A percentile compares a stretch with the other conserved stretches of the same genome.
phyloP scores from a whole-genome alignment of 2,797 vertebrate species.

The Propithecus perrieri region DNA sequence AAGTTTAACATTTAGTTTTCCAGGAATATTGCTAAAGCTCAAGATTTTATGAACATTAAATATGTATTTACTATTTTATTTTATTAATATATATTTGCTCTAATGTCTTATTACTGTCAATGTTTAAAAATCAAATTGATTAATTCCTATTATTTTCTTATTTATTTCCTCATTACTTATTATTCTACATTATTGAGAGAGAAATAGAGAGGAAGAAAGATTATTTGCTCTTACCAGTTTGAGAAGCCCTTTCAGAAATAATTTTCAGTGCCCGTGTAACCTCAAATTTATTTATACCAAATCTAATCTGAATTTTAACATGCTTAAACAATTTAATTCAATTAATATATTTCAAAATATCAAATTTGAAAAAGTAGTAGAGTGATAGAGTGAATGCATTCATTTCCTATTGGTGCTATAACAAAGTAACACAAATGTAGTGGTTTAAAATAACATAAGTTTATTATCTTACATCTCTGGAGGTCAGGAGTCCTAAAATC shows the following conservation, averaged over 20 bases:
- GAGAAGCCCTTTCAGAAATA: background rate
- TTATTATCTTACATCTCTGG: background rate
- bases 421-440: background rate
- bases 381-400: background rate
- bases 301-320: background rate
- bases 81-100: background rate
- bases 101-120: background rate
- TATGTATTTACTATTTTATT: background rate
- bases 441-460: background rate
- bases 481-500: background rate
- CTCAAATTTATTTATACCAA: background rate
- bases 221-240: background rate
- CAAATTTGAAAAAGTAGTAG: background rate
- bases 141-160: background rate
- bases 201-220: background rate
- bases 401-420: background rate
- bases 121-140: background rate
- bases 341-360: background rate
- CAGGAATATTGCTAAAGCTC: background rate
- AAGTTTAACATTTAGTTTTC: background rate
- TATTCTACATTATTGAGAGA: background rate
- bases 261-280: background rate
- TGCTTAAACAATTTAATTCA: background rate
- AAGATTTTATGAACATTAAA: conserved; percentile 7
- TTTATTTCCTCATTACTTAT: background rate